Conservation (phyloP, 1,140 invertebrate species). For the Cepaea nemoralis region DNA sequence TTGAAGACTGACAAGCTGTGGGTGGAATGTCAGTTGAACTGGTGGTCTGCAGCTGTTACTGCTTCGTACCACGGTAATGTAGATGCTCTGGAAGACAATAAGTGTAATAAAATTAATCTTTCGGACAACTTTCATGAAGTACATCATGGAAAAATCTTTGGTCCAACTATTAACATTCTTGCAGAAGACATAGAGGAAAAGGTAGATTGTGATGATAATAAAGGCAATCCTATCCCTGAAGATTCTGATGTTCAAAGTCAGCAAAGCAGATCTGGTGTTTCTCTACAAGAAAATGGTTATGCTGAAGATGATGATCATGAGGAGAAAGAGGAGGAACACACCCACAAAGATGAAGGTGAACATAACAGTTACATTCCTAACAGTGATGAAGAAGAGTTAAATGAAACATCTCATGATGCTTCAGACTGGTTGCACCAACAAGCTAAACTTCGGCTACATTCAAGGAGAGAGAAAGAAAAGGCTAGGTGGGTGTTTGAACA, state of each 20-base stretch:
- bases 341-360: background rate
- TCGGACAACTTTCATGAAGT: background rate
- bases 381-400: background rate
- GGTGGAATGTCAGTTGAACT: conserved; percentile 11
- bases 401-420: background rate
- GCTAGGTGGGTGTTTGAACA: background rate
- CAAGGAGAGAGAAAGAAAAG: conserved; percentile 12
- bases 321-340: background rate
- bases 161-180: background rate
- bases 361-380: background rate
- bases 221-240: background rate
- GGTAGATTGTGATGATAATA: background rate
- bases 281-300: background rate
- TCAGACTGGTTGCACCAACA: background rate
- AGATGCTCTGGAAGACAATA: background rate
- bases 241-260: background rate
- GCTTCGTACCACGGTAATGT: background rate
- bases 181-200: background rate
- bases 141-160: background rate
- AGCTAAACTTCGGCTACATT: background rate
- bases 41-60: conserved; percentile 9
- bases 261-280: background rate
- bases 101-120: conserved; percentile 1
- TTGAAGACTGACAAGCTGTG: conserved; percentile 22
- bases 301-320: conserved; percentile 3